Evolutionary conservation across 2,888 invertebrate species (phyloP), one percentile per base, ranked within the genome.

Genomic region (Pachliopta kotzebuea): DNA sequence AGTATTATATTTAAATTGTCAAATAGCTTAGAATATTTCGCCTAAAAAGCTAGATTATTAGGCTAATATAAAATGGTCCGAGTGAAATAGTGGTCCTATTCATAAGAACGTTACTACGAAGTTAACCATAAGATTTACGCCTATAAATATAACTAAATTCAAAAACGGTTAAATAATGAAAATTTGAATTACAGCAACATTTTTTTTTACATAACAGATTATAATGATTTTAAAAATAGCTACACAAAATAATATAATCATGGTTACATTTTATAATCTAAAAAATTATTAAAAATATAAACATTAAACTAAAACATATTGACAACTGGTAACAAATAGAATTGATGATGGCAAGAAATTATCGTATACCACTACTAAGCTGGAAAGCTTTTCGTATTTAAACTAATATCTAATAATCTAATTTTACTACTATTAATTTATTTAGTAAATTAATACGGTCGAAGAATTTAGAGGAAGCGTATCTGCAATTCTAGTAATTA

Each of bases 51-150:
- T 56, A 45, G 14, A 21, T 29, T 56, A n/a, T n/a, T 45, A 17
- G 18, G 37, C 52, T 62, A 63, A 53, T 61, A 54, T 59, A 68
- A 45, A 73, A 71, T 76, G 72, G 73, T 76, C 72, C 74, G 60
- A 70, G 29, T 56, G 17, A 56, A n/a, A 50, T 31, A 69, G 69
- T 77, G 76, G 76, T 76, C 76, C 76, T 67, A 70, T 55, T 72
- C 66, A 71, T 77, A 71, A 72, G 68, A 71, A 65, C 24, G 24
- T 64, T 17, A n/a, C 37, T 37, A 1, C 37, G 9, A 37, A 37
- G 37, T 37, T 37, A 37, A 11, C 11, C 37, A 37, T 37, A 37
- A 37, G 37, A 1, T 4, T 11, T 14, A 14, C 37, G 37, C 37
- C 14, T 37, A 14, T n/a, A n/a, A n/a, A 26, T 4, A 26, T 6